Evolutionary conservation across 1,140 invertebrate genomes (phyloP), one percentile per base, ranked within the genome.

Genomic region (Anoplolepis gracilipes): DNA sequence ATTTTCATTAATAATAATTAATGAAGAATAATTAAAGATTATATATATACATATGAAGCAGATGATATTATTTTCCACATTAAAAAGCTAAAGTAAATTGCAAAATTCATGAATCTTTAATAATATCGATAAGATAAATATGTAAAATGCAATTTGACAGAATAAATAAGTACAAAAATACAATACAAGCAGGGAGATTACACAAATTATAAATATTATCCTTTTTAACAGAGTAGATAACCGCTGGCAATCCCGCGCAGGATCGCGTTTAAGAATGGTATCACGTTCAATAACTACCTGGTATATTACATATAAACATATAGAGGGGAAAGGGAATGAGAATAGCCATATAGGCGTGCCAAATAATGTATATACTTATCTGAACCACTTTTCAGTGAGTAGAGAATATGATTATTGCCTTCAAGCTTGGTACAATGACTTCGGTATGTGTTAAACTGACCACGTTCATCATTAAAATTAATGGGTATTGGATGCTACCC

Each of bases 391-490:
- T 91, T 91, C 90, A 88, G 64, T 87, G 89, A 88, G 79, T 90
- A 88, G 79, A 65, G 85, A 55, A 84, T 91, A 91, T 91, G 90
- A 91, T 91, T 91, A 91, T 91, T 85, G 77, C 90, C 78, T 85
- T 85, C 90, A 82, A 87, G 87, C 85, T 78, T 85, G 86, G 81
- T 90, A 89, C 84, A 89, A 92, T 91, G 91, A 91, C 88, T 91
- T 70, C 87, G 84, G 85, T 87, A 91, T 90, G 91, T 92, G 90
- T 91, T 91, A 92, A 92, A 92, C 90, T 92, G 90, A 92, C 91
- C 92, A 67, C 90, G 90, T 90, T 92, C 91, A 91, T 92, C 91
- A 92, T 92, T 92, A 92, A 92, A 92, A 92, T 92, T 92, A 92
- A 92, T 92, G 90, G 92, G 85, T 91, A 92, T 92, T 92, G 91